A percentile compares a stretch with the other conserved stretches of the same genome.
Conservation (phyloP, 2,797 vertebrate species). For the Hoplostethus atlanticus region DNA sequence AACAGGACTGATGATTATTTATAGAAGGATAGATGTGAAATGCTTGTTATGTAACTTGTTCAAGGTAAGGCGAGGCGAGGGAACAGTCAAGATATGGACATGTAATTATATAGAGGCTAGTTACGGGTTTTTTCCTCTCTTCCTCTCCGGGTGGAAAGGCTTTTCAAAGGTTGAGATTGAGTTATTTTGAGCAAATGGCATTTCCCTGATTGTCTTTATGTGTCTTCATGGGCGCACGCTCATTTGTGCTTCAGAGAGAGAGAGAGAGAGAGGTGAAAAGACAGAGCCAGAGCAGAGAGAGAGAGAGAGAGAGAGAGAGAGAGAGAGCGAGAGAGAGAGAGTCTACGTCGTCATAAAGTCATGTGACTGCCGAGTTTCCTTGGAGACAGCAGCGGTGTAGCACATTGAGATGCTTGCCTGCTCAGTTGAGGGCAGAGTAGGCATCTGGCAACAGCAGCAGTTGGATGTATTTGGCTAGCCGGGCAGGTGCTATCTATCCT, state of each 20-base stretch:
- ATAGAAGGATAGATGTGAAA: conserved; percentile 47
- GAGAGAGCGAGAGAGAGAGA: conserved; percentile 43
- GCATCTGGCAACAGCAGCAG: conserved; percentile 75
- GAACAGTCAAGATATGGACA: conserved; percentile 46
- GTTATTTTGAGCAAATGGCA: conserved; percentile 33
- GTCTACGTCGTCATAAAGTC: conserved; percentile 78
- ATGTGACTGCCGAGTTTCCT: conserved; percentile 88
- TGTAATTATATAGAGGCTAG: conserved; percentile 32
- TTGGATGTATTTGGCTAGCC: conserved; percentile 78
- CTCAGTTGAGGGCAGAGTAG: conserved; percentile 81
- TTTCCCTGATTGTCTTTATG: conserved; percentile 47
- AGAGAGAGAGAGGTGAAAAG: conserved; percentile 37
- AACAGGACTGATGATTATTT: conserved; percentile 62
- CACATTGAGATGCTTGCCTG: conserved; percentile 86
- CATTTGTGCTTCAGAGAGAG: conserved; percentile 6
- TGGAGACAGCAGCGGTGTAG: conserved; percentile 88
- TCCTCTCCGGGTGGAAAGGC: background rate
- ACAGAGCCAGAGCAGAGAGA: conserved; percentile 46
- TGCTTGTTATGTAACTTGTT: conserved; percentile 57
- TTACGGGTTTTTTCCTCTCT: conserved; percentile 13
- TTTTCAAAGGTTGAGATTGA: conserved; percentile 16
- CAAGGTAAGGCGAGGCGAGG: conserved; percentile 14
- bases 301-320: conserved; percentile 43
- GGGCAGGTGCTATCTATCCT: conserved; percentile 75
- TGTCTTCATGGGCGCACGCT: background rate